These are phyloP conservation scores for Protonibea diacanthus DNA, from an alignment of 2,797 vertebrate species.

Conservation along the genomic window DNA sequence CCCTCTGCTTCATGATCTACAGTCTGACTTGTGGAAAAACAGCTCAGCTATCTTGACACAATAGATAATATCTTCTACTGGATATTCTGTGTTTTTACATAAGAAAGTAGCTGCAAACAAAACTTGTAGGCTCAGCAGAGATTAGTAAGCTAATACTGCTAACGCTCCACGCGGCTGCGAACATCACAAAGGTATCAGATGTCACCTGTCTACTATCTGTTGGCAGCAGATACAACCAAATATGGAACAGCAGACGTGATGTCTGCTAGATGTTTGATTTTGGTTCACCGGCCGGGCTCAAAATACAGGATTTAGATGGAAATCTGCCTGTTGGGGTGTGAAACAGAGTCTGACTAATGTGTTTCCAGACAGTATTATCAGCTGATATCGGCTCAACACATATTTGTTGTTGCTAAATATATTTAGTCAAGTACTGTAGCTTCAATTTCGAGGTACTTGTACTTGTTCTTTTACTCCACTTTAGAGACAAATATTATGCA, in stretches of 20 bases:
- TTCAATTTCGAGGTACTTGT: not conserved
- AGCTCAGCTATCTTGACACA: not conserved
- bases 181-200: conserved; percentile 22
- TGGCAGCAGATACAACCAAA: conserved; percentile 3
- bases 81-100: conserved; percentile 7
- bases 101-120: conserved; percentile 4
- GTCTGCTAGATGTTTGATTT: not conserved
- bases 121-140: not conserved
- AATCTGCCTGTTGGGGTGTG: not conserved
- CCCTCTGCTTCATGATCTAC: not conserved
- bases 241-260: not conserved
- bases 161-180: not conserved
- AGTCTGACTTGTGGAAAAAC: not conserved
- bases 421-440: not conserved
- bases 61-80: conserved; percentile 26
- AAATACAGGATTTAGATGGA: not conserved
- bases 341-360: not conserved
- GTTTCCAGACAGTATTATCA: not conserved
- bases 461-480: not conserved
- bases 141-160: not conserved
- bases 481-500: too few relatives aligned
- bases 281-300: conserved; percentile 1
- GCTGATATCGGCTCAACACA: not conserved
- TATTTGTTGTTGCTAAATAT: not conserved
- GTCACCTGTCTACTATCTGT: conserved; percentile 2